Percentiles rank a stretch among this genome's conserved stretches.
Evolutionary conservation across 2,113 vertebrate genomes (phyloP).

Genomic region (Pachyramphus minor): DNA sequence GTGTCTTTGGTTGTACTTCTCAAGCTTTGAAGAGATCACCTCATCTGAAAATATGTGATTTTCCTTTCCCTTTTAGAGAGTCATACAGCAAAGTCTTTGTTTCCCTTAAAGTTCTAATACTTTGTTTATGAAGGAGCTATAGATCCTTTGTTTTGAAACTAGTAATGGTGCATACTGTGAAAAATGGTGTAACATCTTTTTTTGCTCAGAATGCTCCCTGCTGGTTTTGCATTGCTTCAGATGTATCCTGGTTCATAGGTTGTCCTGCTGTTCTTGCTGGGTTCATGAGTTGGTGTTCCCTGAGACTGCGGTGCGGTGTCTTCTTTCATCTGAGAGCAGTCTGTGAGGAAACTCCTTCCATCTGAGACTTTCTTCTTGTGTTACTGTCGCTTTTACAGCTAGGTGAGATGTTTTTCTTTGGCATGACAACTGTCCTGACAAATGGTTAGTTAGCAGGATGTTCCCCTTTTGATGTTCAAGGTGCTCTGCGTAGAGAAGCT

Average conservation of each 20-base stretch:
- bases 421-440: background rate
- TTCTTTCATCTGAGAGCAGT: background rate
- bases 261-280: background rate
- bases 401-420: conserved; percentile 40
- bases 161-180: background rate
- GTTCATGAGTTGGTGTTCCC: background rate
- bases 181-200: background rate
- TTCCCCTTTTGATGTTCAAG: conserved; percentile 19
- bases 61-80: background rate
- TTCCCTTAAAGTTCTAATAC: background rate
- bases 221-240: background rate
- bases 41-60: background rate
- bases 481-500: background rate
- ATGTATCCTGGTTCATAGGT: background rate
- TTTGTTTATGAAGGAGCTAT: background rate
- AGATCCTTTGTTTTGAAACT: background rate
- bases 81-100: background rate
- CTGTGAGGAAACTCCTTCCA: background rate
- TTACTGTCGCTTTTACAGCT: background rate
- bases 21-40: background rate
- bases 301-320: fast-evolving
- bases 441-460: conserved; percentile 11
- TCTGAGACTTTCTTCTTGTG: background rate
- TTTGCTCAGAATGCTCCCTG: background rate
- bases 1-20: background rate